These are phyloP conservation scores for Melanostoma scalare DNA, from an alignment of 2,888 invertebrate genomes.

Conservation along the genomic window DNA sequence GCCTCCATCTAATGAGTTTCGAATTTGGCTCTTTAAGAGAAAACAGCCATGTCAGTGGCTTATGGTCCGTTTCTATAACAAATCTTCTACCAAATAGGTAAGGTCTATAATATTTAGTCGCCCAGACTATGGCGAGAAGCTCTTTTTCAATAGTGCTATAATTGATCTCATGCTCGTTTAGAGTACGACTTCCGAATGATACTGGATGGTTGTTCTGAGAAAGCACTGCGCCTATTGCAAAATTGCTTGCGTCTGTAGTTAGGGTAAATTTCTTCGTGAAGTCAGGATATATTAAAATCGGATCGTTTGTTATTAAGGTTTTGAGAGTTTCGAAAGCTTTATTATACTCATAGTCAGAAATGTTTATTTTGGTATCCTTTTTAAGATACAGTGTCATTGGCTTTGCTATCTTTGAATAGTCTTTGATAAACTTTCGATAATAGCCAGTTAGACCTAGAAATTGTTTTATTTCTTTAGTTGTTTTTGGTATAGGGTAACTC, in stretches of 20 bases:
- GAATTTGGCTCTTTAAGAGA: conserved; percentile 36
- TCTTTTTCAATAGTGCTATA: conserved; percentile 35
- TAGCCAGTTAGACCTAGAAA: conserved; percentile 30
- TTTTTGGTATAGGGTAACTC: conserved; percentile 12
- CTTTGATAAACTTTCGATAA: conserved; percentile 6
- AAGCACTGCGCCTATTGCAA: conserved; percentile 16
- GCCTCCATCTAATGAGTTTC: conserved; percentile 75
- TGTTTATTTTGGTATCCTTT: neutral
- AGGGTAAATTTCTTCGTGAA: conserved; percentile 26
- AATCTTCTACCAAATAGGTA: conserved; percentile 34
- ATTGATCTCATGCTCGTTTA: conserved; percentile 18
- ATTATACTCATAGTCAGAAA: neutral
- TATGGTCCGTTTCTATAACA: conserved; percentile 25
- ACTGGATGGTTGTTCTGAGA: conserved; percentile 18
- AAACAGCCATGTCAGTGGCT: too few relatives aligned
- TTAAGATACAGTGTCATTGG: too few relatives aligned
- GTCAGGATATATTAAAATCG: conserved; percentile 15
- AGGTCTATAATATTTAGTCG: conserved; percentile 33
- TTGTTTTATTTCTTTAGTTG: conserved; percentile 20
- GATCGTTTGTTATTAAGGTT: neutral
- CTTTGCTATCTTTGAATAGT: conserved; percentile 1
- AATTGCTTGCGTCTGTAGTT: conserved; percentile 31
- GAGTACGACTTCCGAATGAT: conserved; percentile 20
- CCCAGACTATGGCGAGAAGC: conserved; percentile 33
- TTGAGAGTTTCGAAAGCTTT: neutral